Evolutionary conservation across 2,113 vertebrate species (phyloP).

Genomic region (Poeciliopsis prolifica): DNA sequence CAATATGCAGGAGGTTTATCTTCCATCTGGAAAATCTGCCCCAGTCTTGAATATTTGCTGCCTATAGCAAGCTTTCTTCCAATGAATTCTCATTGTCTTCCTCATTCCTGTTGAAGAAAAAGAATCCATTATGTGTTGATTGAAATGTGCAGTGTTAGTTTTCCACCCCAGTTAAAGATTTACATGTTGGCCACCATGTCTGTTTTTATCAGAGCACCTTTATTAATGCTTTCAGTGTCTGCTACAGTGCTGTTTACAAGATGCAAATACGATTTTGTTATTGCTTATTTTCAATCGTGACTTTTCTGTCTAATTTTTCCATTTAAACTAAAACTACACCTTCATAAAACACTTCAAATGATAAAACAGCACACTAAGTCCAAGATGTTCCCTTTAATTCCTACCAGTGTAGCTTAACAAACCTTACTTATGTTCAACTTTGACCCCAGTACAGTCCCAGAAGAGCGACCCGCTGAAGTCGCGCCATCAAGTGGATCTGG

Average conservation of each 20-base stretch:
- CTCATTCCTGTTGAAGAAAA: neutral
- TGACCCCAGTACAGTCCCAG: slow-evolving; percentile 87
- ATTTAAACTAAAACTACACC: no score
- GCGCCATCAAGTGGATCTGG: slow-evolving; percentile 93
- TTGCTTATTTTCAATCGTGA: no score
- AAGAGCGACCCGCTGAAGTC: slow-evolving; percentile 91
- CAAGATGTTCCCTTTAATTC: neutral
- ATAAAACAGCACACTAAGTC: no score
- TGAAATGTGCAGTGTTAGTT: neutral
- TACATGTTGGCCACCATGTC: neutral
- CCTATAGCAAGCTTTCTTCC: neutral
- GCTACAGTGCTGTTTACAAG: neutral
- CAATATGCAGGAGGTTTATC: neutral
- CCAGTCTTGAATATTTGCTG: neutral
- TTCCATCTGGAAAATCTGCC: no score
- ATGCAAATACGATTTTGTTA: neutral
- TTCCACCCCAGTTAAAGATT: neutral
- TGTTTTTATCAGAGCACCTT: neutral
- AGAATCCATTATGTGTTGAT: neutral
- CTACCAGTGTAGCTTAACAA: no score
- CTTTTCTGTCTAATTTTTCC: no score
- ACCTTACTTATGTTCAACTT: neutral
- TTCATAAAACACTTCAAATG: no score
- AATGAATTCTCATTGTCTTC: neutral
- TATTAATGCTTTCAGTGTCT: neutral